These are phyloP conservation scores for Campylorhamphus procurvoides DNA, from an alignment of 2,113 vertebrate genomes.

Conservation along the genomic window DNA sequence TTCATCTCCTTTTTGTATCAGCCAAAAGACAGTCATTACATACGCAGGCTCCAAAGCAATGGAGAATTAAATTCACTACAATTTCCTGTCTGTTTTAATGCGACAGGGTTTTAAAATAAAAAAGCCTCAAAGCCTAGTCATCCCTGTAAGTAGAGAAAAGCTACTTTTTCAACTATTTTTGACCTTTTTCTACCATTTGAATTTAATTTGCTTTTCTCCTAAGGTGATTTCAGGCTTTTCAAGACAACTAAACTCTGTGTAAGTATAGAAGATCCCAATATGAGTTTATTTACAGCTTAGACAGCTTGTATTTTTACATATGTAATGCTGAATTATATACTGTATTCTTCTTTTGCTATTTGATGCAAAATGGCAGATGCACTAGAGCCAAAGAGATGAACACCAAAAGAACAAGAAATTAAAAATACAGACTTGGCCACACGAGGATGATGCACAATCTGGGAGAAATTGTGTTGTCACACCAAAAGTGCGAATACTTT, in stretches of 20 bases:
- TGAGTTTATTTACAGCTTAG: neutral
- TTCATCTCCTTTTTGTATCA: neutral
- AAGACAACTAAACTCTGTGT: neutral
- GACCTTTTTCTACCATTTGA: neutral
- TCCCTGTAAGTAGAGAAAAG: neutral
- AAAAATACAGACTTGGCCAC: neutral
- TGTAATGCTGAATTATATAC: neutral
- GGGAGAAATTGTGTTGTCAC: neutral
- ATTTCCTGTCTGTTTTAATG: neutral
- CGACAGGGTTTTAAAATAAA: neutral
- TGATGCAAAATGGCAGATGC: neutral
- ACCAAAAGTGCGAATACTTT: neutral
- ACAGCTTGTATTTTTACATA: neutral
- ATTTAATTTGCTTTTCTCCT: conserved; percentile 28
- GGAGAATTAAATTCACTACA: neutral
- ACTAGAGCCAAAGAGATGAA: neutral
- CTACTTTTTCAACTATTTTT: neutral
- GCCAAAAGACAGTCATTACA: neutral
- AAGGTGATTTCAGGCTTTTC: neutral
- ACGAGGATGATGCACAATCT: neutral
- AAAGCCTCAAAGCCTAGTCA: neutral
- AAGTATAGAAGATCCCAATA: neutral
- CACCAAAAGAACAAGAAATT: neutral
- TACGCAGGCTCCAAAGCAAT: neutral
- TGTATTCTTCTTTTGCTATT: neutral